Evolutionary conservation across 2,113 vertebrate genomes (phyloP).

Genomic region (Triplophysa tibetana): DNA sequence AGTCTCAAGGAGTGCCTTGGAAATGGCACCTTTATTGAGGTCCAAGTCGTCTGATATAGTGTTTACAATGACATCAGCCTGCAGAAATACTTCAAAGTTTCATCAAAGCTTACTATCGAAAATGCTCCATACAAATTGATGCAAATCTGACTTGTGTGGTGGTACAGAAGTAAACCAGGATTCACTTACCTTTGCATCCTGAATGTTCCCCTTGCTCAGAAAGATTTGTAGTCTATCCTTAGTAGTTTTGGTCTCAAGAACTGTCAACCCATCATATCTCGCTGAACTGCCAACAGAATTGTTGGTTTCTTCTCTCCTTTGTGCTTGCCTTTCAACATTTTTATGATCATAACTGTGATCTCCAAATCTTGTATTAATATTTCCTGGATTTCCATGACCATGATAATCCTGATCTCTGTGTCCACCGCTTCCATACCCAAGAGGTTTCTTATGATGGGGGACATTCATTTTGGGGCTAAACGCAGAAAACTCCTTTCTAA

Average conservation of each 20-base stretch:
- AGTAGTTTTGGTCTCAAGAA: constrained; percentile 57
- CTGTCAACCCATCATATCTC: background rate
- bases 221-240: constrained; percentile 72
- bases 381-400: background rate
- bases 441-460: background rate
- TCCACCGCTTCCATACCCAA: background rate
- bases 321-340: background rate
- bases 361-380: background rate
- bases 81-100: constrained; percentile 22
- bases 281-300: background rate
- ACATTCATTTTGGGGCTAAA: constrained; percentile 51
- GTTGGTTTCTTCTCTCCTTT: background rate
- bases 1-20: constrained; percentile 72
- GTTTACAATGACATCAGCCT: constrained; percentile 83
- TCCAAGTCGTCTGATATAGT: constrained; percentile 71
- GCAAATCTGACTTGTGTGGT: background rate
- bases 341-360: background rate
- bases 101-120: too few species aligned
- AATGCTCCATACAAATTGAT: too few species aligned
- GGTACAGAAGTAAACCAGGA: background rate
- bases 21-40: constrained; percentile 76
- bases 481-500: constrained; percentile 65
- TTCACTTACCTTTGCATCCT: constrained; percentile 77
- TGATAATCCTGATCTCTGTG: background rate
- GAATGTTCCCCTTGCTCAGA: constrained; percentile 68